Evolutionary conservation across 1,140 invertebrate species (phyloP).

Genomic region (Anagrus nilaparvatae): DNA sequence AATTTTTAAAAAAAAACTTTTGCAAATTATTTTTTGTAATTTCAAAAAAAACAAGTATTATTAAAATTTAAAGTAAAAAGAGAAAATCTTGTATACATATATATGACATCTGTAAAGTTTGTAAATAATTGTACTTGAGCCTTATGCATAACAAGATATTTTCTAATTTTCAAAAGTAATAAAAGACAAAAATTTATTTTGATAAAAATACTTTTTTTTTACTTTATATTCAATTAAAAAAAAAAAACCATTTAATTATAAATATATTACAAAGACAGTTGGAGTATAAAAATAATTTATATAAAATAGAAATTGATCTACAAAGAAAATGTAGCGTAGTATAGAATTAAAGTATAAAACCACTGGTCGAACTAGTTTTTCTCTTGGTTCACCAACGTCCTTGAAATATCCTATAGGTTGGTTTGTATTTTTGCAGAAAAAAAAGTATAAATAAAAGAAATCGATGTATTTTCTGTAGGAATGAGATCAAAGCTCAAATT

Average conservation of each 20-base stretch:
- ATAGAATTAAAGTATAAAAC: slow-evolving; percentile 17
- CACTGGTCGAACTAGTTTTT: slow-evolving; percentile 29
- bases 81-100: too few relatives aligned
- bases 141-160: too few relatives aligned
- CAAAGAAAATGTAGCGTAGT: slow-evolving; percentile 17
- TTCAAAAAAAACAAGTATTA: too few relatives aligned
- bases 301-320: slow-evolving; percentile 18
- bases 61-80: too few relatives aligned
- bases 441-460: slow-evolving; percentile 14
- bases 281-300: slow-evolving; percentile 18
- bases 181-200: slow-evolving; percentile 1
- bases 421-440: slow-evolving; percentile 7
- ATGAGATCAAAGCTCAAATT: slow-evolving; percentile 17
- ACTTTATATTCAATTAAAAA: slow-evolving; percentile 14
- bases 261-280: slow-evolving; percentile 15
- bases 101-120: too few relatives aligned
- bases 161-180: slow-evolving; percentile 17
- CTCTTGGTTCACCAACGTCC: slow-evolving; percentile 28
- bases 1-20: too few relatives aligned
- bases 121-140: too few relatives aligned
- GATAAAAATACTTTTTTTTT: slow-evolving; percentile 4
- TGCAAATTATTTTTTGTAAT: too few relatives aligned
- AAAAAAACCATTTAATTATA: slow-evolving; percentile 7
- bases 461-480: slow-evolving; percentile 20
- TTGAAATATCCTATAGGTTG: slow-evolving; percentile 17